Evolutionary conservation across 1,140 invertebrate genomes (phyloP), one percentile per base, ranked within the genome.

Genomic region (Sinella curviseta): DNA sequence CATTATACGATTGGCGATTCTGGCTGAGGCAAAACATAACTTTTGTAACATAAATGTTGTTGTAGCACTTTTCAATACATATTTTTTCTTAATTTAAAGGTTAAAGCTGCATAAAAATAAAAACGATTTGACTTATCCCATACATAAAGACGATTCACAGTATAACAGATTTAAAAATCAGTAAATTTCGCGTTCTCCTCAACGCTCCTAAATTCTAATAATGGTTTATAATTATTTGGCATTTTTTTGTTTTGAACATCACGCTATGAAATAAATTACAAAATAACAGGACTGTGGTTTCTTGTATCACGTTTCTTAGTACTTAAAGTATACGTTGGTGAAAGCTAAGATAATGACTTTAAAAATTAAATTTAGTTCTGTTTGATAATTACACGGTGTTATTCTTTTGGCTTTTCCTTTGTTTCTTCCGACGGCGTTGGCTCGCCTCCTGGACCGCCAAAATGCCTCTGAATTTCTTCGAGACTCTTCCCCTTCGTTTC

Each of bases 401-500:
- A 26, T 48, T 60, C 57, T 60, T 60, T 60, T 60, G 57, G 4
- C 24, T 75, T 48, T 75, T 48, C 35, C 24, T 54, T 14, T 48
- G 8, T 20, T 8, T 48, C 39, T 34, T 36, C 34, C 30, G 26
- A 16, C 14, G 70, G 70, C 16, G 4, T 4, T 2, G 26, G 4
- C 35, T 4, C 8, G 36, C 34, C 28, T 48, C 33, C 31, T 34
- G 74, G 74, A 8, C 20, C 74, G 26, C 74, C 74, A 24, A 75
- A 75, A 75, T 24, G 28, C 31, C 31, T 8, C 24, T 75, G 74
- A n/a, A 75, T 75, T 54, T 75, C 74, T 48, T 75, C 74, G 3
- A 75, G 3, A 30, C 74, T 75, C 28, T 75, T 75, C 16, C 74
- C 93, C 86, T 94, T 94, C 0, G 94, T 96, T 87, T 96, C 94